A percentile compares a stretch with the other conserved stretches of the same genome.
These are phyloP conservation scores for Anguilla japonica DNA, from an alignment of 2,113 vertebrate species.

Conservation along the genomic window DNA sequence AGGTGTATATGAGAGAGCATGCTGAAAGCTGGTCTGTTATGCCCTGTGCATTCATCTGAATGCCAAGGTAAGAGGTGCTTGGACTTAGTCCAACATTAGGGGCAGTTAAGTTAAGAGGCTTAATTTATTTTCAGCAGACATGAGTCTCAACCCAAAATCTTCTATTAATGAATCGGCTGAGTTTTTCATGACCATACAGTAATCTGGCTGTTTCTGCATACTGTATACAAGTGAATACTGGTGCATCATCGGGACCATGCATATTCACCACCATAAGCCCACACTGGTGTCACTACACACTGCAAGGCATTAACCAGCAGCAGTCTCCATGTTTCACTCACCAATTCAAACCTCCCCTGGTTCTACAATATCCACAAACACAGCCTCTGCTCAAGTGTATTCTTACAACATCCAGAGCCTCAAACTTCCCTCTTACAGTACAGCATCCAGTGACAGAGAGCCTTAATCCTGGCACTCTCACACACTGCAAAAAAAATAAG, in stretches of 20 bases:
- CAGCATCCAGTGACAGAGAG: background rate
- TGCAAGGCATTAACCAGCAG: background rate
- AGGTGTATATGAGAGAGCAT: background rate
- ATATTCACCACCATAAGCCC: background rate
- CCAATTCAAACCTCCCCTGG: background rate
- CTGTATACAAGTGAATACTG: background rate
- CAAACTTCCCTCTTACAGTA: background rate
- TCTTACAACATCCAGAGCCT: background rate
- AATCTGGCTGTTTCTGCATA: constrained; percentile 2
- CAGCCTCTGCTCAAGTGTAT: background rate
- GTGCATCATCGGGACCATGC: background rate
- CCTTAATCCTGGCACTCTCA: background rate
- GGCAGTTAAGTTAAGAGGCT: background rate
- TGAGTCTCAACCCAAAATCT: background rate
- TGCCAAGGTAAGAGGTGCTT: background rate
- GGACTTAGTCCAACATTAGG: background rate
- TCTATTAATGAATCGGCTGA: background rate
- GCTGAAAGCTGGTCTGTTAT: constrained; percentile 27
- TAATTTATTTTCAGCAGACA: constrained; percentile 15
- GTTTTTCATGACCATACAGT: background rate
- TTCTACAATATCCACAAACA: background rate
- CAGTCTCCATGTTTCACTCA: background rate
- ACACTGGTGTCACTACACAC: background rate
- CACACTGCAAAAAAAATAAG: background rate
- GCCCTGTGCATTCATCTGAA: background rate